Conservation (phyloP, 2,797 vertebrate genomes). For the Mastacembelus armatus region DNA sequence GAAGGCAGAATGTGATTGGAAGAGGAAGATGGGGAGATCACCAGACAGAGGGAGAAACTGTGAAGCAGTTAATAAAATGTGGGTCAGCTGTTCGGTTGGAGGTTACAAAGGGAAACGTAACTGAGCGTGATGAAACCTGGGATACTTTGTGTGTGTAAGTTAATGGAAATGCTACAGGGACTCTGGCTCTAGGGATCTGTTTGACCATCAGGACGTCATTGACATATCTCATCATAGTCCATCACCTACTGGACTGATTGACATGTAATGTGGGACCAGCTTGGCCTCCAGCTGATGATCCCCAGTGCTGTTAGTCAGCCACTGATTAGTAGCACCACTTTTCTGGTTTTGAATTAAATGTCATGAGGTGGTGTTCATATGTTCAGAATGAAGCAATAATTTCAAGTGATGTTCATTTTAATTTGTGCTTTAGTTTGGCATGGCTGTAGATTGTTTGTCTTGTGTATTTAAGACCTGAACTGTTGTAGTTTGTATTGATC, state of each 20-base stretch:
- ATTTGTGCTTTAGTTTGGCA: too few relatives aligned
- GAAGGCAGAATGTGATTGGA: slow-evolving; percentile 7
- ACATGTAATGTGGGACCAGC: too few relatives aligned
- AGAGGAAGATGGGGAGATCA: slow-evolving; percentile 35
- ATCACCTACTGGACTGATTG: too few relatives aligned
- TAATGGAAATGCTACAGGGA: not conserved
- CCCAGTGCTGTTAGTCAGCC: not conserved
- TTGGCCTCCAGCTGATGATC: not conserved
- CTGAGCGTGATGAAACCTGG: not conserved
- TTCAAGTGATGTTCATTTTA: too few relatives aligned
- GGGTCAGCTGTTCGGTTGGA: slow-evolving; percentile 22
- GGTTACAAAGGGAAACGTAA: not conserved
- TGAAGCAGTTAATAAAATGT: slow-evolving; percentile 9
- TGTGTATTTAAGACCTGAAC: too few relatives aligned
- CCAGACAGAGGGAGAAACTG: slow-evolving; percentile 1
- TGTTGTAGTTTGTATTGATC: too few relatives aligned
- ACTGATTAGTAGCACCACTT: too few relatives aligned
- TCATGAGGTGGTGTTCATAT: too few relatives aligned
- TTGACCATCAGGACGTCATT: not conserved
- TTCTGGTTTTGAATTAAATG: too few relatives aligned
- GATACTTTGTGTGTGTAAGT: not conserved
- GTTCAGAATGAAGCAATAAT: too few relatives aligned
- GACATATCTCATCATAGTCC: not conserved
- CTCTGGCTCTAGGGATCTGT: too few relatives aligned
- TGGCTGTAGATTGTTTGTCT: too few relatives aligned